Evolutionary conservation across 2,888 invertebrate species (phyloP), one percentile per base, ranked within the genome.

Genomic region (Julus scanicus): DNA sequence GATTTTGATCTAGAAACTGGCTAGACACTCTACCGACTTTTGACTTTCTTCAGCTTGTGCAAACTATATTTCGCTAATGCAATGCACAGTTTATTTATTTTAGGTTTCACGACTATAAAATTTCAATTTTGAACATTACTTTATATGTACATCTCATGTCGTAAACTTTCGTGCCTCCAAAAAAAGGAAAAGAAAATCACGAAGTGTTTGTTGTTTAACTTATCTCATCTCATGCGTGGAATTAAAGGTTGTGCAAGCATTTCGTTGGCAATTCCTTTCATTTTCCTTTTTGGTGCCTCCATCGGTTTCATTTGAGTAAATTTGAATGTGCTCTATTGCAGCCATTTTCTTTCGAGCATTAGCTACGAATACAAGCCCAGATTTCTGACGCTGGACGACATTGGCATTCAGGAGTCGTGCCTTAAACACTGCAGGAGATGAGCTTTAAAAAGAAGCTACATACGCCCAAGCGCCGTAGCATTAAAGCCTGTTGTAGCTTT

Each of bases 401-500:
- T 80, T 80, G 37, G 80, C 80, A 80, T 80, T 80, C 80, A 15
- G 15, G 71, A 29, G 29, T 71, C 11, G 71, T 71, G 8, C 29
- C 8, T 71, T 71, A 71, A 71, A 71, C 71, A 29, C 71, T 71
- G 71, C 71, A 29, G 71, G 13, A 80, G 80, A 80, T 80, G 80
- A 80, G 80, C 80, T 80, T 80, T 37, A 80, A 37, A 80, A 80
- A 80, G 80, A 29, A 37, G 37, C 37, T 37, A 37, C 11, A 53
- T 44, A 44, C 4, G 53, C 53, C 17, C 13, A 53, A 53, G 53
- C 80, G 63, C 63, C 80, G 80, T 80, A 80, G 37, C 80, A 80
- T 80, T 80, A 80, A 37, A 80, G 80, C 80, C 80, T 37, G 37
- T 80, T 80, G 80, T 80, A 80, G 80, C 80, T 80, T 80, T 80